Evolutionary conservation across 1,140 invertebrate genomes (phyloP).

Genomic region (Monochamus saltuarius): DNA sequence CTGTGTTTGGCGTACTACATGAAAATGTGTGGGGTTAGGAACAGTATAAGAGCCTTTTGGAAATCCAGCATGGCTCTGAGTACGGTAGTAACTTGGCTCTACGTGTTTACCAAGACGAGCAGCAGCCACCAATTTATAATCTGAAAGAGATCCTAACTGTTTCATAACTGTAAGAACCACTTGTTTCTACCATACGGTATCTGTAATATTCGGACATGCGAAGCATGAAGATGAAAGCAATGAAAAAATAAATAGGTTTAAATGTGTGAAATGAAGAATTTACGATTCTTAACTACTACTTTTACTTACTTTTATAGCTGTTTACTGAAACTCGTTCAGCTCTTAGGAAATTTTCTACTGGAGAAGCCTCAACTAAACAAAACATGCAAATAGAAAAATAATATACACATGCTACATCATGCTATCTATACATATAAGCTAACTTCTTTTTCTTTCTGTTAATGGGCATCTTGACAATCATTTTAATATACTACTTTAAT

Average conservation of each 20-base stretch:
- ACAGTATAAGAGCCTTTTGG: constrained; percentile 48
- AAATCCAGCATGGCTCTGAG: constrained; percentile 44
- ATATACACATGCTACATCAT: constrained; percentile 32
- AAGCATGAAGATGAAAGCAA: not conserved
- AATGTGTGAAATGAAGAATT: too few species aligned
- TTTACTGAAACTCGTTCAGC: constrained; percentile 40
- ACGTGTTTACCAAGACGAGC: too few species aligned
- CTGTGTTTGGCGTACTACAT: constrained; percentile 39
- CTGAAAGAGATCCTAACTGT: constrained; percentile 22
- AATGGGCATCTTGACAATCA: too few species aligned
- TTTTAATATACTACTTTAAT: too few species aligned
- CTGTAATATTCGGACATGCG: constrained; percentile 16
- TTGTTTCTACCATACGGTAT: not conserved
- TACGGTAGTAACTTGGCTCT: constrained; percentile 37
- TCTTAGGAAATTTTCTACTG: constrained; percentile 41
- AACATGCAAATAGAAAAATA: constrained; percentile 43
- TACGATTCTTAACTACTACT: not conserved
- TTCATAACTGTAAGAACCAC: not conserved
- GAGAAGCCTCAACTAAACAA: constrained; percentile 37
- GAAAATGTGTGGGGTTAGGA: constrained; percentile 50
- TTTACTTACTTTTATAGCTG: constrained; percentile 43
- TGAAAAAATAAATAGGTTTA: not conserved
- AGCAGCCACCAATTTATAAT: constrained; percentile 5
- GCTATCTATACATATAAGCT: too few species aligned
- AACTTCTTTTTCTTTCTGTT: too few species aligned